These are phyloP conservation scores for Apis laboriosa DNA, from an alignment of 1,140 invertebrate species.

Conservation along the genomic window DNA sequence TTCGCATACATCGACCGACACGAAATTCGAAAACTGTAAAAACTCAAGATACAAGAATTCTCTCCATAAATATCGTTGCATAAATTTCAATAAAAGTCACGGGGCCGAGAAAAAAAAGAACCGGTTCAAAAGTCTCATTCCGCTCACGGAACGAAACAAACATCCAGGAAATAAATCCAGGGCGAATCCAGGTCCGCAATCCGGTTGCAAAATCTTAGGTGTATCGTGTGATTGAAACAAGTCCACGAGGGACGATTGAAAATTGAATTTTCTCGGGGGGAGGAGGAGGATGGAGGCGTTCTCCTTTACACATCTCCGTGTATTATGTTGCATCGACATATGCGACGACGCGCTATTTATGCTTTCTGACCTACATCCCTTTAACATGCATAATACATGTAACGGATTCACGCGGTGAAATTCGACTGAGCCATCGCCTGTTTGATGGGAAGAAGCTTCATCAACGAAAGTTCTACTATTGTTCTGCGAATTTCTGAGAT, in stretches of 20 bases:
- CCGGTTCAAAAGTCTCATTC: not conserved
- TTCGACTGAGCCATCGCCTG: conserved; percentile 4
- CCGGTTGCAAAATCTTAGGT: not conserved
- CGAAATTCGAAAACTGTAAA: too few relatives aligned
- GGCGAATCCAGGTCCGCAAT: not conserved
- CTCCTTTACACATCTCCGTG: too few relatives aligned
- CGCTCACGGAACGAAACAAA: not conserved
- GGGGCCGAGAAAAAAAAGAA: too few relatives aligned
- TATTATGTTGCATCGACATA: conserved; percentile 7
- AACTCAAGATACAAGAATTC: too few relatives aligned
- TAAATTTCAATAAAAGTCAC: not conserved
- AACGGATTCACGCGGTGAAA: not conserved
- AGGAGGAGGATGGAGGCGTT: not conserved
- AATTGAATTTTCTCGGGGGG: not conserved
- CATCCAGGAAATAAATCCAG: not conserved
- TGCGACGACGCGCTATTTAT: conserved; percentile 22
- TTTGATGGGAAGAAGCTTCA: too few relatives aligned
- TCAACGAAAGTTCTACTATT: too few relatives aligned
- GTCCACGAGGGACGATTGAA: not conserved
- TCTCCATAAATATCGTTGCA: not conserved
- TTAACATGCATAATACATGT: not conserved
- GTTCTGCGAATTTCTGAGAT: too few relatives aligned
- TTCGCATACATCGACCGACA: too few relatives aligned
- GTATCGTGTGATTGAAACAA: not conserved
- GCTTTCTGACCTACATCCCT: conserved; percentile 17